Conservation (phyloP, 2,888 invertebrate genomes). For the Melipona bicolor region DNA sequence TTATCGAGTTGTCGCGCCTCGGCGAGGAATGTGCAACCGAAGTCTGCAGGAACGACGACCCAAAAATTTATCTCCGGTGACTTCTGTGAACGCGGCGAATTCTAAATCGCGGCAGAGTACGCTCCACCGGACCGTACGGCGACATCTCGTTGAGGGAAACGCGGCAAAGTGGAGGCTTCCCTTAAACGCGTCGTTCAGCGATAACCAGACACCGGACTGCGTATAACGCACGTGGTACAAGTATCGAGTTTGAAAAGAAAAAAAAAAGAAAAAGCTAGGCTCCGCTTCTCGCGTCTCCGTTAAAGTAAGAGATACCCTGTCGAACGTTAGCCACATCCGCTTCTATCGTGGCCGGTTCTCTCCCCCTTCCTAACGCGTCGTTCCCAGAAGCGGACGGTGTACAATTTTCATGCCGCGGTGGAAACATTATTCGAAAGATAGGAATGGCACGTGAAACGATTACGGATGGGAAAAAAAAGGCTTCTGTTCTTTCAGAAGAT, state of each 20-base stretch:
- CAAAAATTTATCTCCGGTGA: constrained; percentile 25
- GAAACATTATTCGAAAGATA: constrained; percentile 47
- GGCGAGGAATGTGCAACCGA: constrained; percentile 48
- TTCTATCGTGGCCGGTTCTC: neutral
- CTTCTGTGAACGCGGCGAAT: neutral
- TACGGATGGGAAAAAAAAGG: constrained; percentile 33
- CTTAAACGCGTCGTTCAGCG: neutral
- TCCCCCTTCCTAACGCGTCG: neutral
- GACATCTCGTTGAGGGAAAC: neutral
- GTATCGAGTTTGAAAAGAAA: neutral
- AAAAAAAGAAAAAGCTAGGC: neutral
- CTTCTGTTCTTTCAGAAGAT: constrained; percentile 40
- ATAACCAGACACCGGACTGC: neutral
- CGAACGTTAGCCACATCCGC: constrained; percentile 12
- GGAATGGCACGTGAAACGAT: constrained; percentile 30
- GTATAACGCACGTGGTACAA: too few relatives aligned
- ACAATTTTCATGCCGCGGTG: constrained; percentile 37
- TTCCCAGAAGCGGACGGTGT: constrained; percentile 30
- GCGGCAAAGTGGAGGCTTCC: neutral
- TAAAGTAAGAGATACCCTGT: neutral
- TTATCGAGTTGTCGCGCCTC: constrained; percentile 60
- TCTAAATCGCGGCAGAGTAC: too few relatives aligned
- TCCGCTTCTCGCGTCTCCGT: neutral
- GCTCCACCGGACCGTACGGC: too few relatives aligned
- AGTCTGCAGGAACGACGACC: constrained; percentile 23